These are phyloP conservation scores for Chrysomela aeneicollis DNA, from an alignment of 2,888 invertebrate species.

Conservation along the genomic window DNA sequence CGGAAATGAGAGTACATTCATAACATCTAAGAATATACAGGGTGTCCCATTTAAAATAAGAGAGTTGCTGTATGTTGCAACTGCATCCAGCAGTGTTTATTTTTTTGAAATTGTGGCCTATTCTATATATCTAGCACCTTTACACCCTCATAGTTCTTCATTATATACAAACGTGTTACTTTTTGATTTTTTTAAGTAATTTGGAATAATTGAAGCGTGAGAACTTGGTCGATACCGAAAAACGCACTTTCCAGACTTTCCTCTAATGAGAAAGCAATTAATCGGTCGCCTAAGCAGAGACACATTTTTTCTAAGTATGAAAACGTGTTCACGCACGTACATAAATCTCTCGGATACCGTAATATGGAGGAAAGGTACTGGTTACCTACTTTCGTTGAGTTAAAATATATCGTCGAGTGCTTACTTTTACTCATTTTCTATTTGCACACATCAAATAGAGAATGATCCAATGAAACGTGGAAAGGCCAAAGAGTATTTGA, in stretches of 20 bases:
- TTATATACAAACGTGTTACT: no score
- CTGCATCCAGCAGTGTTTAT: no score
- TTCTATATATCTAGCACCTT: no score
- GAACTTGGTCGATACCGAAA: background rate
- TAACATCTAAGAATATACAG: no score
- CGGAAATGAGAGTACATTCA: no score
- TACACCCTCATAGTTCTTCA: no score
- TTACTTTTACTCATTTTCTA: conserved; percentile 1
- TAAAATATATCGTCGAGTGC: background rate
- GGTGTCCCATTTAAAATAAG: no score
- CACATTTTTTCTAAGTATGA: background rate
- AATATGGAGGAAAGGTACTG: background rate
- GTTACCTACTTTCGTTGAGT: conserved; percentile 2
- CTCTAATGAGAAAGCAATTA: conserved; percentile 2
- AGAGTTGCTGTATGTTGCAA: no score
- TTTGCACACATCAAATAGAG: background rate
- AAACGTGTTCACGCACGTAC: conserved; percentile 1
- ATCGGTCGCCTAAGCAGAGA: background rate
- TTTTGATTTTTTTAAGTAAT: no score
- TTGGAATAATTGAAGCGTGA: no score
- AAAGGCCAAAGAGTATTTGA: background rate
- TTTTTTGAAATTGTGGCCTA: no score
- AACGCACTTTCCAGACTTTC: background rate
- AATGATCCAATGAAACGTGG: background rate
- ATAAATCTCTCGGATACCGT: background rate